Evolutionary conservation across 2,113 vertebrate species (phyloP).

Genomic region (Zosterops pallidus): DNA sequence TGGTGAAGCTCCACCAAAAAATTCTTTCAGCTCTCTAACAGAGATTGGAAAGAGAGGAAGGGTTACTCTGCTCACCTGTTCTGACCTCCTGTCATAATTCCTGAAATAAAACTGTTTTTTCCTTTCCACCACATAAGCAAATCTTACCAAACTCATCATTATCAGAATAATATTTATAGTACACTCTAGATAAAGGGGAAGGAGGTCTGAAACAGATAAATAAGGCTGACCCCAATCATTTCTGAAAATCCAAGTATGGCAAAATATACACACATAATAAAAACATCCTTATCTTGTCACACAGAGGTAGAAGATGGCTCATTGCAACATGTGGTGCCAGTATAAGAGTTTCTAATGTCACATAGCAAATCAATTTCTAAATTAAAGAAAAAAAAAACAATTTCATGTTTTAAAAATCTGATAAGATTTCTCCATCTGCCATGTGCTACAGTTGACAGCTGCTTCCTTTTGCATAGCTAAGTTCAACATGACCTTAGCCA

Average conservation of each 20-base stretch:
- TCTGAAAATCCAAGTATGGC: not conserved
- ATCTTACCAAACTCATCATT: not conserved
- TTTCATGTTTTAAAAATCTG: conserved; percentile 58
- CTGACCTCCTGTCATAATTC: not conserved
- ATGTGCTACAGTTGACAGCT: conserved; percentile 27
- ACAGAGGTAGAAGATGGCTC: not conserved
- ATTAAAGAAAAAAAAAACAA: conserved; percentile 26
- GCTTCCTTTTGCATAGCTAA: conserved; percentile 55
- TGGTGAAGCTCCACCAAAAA: not conserved
- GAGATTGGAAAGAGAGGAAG: not conserved
- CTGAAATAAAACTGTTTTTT: not conserved
- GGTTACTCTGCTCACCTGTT: not conserved
- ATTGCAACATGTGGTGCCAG: not conserved
- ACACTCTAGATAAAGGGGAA: not conserved
- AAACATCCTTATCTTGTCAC: conserved; percentile 16
- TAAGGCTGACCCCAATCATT: not conserved
- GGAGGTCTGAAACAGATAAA: conserved; percentile 9
- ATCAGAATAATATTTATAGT: not conserved
- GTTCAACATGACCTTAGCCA: conserved; percentile 57
- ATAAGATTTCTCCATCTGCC: conserved; percentile 57
- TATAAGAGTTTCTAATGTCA: conserved; percentile 40
- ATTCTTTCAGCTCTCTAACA: not conserved
- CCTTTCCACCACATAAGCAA: not conserved
- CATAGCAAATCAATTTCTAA: conserved; percentile 40
- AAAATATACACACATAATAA: not conserved